These are phyloP conservation scores for Lasioglossum oenotherae DNA, from an alignment of 2,888 invertebrate genomes.

Conservation along the genomic window DNA sequence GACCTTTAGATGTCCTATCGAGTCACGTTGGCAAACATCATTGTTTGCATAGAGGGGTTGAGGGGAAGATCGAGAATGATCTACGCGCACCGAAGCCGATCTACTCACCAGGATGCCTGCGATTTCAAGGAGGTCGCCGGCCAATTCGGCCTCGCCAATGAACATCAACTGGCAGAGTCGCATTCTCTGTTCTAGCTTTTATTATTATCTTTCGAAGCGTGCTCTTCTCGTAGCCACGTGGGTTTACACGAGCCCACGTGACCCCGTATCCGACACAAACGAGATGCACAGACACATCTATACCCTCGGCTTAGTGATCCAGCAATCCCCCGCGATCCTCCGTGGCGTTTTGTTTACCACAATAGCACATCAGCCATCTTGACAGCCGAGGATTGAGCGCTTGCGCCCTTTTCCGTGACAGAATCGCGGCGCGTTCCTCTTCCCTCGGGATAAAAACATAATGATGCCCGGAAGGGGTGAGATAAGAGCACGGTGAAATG, in stretches of 20 bases:
- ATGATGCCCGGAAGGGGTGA: constrained; percentile 25
- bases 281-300: constrained; percentile 54
- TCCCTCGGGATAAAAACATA: constrained; percentile 63
- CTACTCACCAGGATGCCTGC: constrained; percentile 80
- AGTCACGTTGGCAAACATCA: constrained; percentile 19
- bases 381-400: constrained; percentile 55
- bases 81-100: neutral
- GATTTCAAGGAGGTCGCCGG: constrained; percentile 79
- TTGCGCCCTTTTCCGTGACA: constrained; percentile 62
- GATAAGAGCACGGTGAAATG: neutral
- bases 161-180: constrained; percentile 77
- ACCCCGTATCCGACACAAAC: constrained; percentile 48
- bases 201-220: constrained; percentile 44
- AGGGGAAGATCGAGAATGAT: constrained; percentile 9
- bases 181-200: constrained; percentile 63
- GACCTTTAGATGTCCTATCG: constrained; percentile 61
- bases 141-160: constrained; percentile 76
- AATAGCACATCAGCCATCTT: constrained; percentile 73
- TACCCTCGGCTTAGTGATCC: constrained; percentile 32
- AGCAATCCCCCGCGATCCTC: constrained; percentile 40
- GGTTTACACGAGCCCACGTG: constrained; percentile 46
- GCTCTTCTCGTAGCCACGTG: constrained; percentile 50
- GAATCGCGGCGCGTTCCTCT: constrained; percentile 48
- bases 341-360: constrained; percentile 73
- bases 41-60: constrained; percentile 44